phyloP scores from a whole-genome alignment of 2,113 vertebrate genomes.

The Coturnix japonica region DNA sequence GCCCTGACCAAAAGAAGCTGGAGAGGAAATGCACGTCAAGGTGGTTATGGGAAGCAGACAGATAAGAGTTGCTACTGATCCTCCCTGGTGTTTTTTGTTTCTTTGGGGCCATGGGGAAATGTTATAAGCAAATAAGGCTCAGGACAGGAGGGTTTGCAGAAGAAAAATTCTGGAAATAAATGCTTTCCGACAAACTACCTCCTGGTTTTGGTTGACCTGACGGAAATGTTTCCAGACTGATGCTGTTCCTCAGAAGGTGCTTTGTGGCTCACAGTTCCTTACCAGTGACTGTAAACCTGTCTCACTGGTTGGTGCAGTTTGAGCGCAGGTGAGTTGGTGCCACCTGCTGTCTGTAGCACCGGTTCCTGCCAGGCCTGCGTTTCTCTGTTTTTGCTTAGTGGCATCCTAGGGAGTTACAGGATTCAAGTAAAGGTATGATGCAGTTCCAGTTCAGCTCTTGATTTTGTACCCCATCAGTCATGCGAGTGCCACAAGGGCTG shows the following conservation, averaged over 20 bases:
- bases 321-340: constrained; percentile 10
- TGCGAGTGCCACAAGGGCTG: background rate
- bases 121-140: background rate
- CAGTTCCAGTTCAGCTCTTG: background rate
- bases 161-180: background rate
- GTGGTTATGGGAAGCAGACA: background rate
- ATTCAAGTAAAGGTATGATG: rapidly evolving
- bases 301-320: background rate
- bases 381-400: background rate
- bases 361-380: rapidly evolving
- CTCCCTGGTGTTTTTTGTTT: background rate
- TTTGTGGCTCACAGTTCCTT: background rate
- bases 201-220: background rate
- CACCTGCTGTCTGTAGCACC: constrained; percentile 37
- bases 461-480: rapidly evolving
- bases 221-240: background rate
- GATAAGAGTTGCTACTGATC: background rate
- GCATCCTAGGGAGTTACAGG: background rate
- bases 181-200: background rate
- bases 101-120: background rate
- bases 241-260: background rate
- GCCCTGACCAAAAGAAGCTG: background rate
- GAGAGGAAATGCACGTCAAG: background rate
- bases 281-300: background rate
- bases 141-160: background rate